These are phyloP conservation scores for Lepisosteus oculatus DNA, from an alignment of 2,113 vertebrate species.

Conservation along the genomic window DNA sequence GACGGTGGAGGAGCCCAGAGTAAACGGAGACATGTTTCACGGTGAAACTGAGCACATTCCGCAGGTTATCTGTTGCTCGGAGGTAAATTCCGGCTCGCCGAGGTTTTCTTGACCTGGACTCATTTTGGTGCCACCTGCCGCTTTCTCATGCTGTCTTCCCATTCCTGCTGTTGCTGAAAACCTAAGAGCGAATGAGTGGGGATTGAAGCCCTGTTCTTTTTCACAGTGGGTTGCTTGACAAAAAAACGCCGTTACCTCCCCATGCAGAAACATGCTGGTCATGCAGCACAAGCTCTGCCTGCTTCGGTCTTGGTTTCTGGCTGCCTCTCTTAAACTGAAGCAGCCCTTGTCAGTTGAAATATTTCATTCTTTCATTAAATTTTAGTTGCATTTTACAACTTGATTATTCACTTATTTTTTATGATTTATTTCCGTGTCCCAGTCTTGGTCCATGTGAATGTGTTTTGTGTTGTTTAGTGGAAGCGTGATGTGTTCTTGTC, in stretches of 20 bases:
- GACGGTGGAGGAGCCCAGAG: slow-evolving; percentile 67
- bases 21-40: slow-evolving; percentile 86
- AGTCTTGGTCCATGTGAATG: slow-evolving; percentile 40
- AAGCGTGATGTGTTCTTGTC: not conserved
- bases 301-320: slow-evolving; percentile 47
- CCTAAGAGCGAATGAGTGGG: not conserved
- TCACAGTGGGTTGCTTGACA: too few species aligned
- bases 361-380: slow-evolving; percentile 12
- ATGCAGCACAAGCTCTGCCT: slow-evolving; percentile 49
- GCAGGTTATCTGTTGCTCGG: slow-evolving; percentile 97
- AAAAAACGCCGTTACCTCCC: too few species aligned
- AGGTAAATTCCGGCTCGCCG: slow-evolving; percentile 86
- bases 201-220: not conserved
- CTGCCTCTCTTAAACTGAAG: slow-evolving; percentile 44
- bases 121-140: slow-evolving; percentile 52
- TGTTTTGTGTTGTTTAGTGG: slow-evolving; percentile 38
- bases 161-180: slow-evolving; percentile 26
- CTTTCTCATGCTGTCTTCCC: slow-evolving; percentile 58
- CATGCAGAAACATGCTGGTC: slow-evolving; percentile 40
- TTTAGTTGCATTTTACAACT: slow-evolving; percentile 37
- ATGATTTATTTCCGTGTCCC: slow-evolving; percentile 37
- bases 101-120: slow-evolving; percentile 14
- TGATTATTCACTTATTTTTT: not conserved
- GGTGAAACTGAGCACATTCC: slow-evolving; percentile 79
- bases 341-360: slow-evolving; percentile 27